A percentile compares a stretch with the other conserved stretches of the same genome.
phyloP scores from a whole-genome alignment of 92 coral and sea anemone genomes.

The Zoanthus sociatus region DNA sequence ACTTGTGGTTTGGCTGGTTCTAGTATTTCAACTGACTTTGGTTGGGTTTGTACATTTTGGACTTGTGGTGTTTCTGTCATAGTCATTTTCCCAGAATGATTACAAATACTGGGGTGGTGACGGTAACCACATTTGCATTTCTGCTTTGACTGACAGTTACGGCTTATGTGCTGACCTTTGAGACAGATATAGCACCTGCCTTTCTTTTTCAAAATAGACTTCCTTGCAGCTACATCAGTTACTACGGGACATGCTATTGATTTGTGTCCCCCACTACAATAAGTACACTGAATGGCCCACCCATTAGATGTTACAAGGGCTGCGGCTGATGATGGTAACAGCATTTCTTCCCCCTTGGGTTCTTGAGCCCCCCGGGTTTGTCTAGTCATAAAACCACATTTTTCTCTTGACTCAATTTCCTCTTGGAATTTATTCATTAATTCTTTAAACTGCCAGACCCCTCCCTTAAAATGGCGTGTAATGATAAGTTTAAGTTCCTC shows the following conservation, averaged over 20 bases:
- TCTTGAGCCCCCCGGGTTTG: constrained; percentile 18
- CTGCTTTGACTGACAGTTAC: constrained; percentile 59
- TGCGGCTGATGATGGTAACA: constrained; percentile 22
- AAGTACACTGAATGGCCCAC: constrained; percentile 21
- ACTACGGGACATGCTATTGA: constrained; percentile 42
- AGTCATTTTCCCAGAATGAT: background rate
- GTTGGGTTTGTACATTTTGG: constrained; percentile 8
- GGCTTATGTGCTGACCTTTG: constrained; percentile 69
- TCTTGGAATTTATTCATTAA: constrained; percentile 23
- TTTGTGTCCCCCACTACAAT: constrained; percentile 45
- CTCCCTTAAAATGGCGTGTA: constrained; percentile 38
- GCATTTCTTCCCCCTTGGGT: background rate
- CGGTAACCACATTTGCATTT: constrained; percentile 69
- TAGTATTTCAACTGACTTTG: background rate
- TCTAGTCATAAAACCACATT: constrained; percentile 13
- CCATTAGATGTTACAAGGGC: constrained; percentile 5
- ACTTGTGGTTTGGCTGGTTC: constrained; percentile 1
- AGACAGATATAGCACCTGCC: constrained; percentile 73
- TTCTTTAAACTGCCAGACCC: constrained; percentile 29
- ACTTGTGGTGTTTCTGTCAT: constrained; percentile 16
- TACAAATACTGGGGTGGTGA: constrained; percentile 74
- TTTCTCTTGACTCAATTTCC: constrained; percentile 50
- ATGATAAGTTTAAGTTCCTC: constrained; percentile 43
- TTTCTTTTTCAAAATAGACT: constrained; percentile 58
- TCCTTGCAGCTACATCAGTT: constrained; percentile 62